A percentile compares a stretch with the other conserved stretches of the same genome.
phyloP scores from a whole-genome alignment of 2,797 vertebrate species.

The Petrocephalus schoutedeni region DNA sequence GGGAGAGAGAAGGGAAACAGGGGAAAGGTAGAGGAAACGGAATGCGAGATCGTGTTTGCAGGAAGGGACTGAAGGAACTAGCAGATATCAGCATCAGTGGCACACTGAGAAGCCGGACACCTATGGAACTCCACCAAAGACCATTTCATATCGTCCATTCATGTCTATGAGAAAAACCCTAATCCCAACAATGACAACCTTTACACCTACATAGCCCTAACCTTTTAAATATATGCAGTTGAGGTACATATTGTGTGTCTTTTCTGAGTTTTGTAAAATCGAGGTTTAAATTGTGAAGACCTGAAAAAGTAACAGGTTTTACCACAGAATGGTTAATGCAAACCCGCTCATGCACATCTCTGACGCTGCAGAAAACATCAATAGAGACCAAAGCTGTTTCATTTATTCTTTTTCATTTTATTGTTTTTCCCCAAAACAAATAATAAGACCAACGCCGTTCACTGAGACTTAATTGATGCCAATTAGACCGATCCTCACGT shows the following conservation, averaged over 20 bases:
- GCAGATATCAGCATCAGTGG: neutral
- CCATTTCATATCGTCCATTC: neutral
- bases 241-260: no score
- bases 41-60: neutral
- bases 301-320: neutral
- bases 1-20: neutral
- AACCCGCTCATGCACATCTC: neutral
- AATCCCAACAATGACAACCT: neutral
- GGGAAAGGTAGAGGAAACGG: constrained; percentile 6
- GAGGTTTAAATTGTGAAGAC: neutral
- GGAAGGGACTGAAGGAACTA: neutral
- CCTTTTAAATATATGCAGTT: neutral
- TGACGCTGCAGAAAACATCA: neutral
- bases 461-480: neutral
- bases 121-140: neutral
- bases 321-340: neutral
- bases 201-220: neutral
- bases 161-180: neutral
- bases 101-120: neutral
- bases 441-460: neutral
- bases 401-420: no score
- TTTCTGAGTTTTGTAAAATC: neutral
- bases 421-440: neutral
- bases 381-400: neutral
- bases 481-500: neutral